Base-by-base conservation (phyloP, 2,888 invertebrate species). In the Prostheceraeus crozeri region DNA sequence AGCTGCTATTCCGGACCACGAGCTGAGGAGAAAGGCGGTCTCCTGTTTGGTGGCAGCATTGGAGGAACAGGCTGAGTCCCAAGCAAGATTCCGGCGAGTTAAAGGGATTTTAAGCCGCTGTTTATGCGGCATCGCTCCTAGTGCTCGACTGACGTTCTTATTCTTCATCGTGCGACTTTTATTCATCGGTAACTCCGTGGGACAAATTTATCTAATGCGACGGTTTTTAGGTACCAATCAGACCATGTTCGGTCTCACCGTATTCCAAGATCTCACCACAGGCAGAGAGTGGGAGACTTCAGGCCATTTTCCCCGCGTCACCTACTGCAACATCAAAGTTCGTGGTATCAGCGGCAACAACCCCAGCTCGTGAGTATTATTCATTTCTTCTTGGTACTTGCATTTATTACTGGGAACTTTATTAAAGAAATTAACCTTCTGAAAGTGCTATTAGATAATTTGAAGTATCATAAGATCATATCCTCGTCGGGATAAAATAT, bases 181-280 rank as follows among this genome's bases (percentile, higher is more conserved):
- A n/a, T 60, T 60, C 33, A 45, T 60, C 4, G 60, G 23, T 8
- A 60, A 60, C 27, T 30, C 33, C 3, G 33, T 60, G 14, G 60
- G 60, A 30, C 60, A 60, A 33, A 60, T 60, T n/a, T 61, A 59
- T 28, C 23, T 60, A 25, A 60, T 60, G 60, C 59, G 35, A 14
- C 36, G 46, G 28, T 60, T 60, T 46, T 28, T 59, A 25, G 60
- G 60, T 11, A 46, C 59, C 31, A 60, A 60, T 30, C 45, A 59
- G 25, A 60, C 61, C 28, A 28, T 60, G 30, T 60, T 60, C 30
- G 60, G 60, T 2, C 19, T 25, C 19, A 21, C 11, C 19, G 21
- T 60, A 19, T 31, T 60, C 23, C 30, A 61, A 27, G 36, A 60
- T 60, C 35, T 60, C 14, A 45, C 30, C 11, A 16, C 21, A 35